Percentiles rank a stretch among this genome's conserved stretches.
These are phyloP conservation scores for Phrynocephalus versicolor DNA, from an alignment of 2,113 vertebrate genomes.

Conservation along the genomic window DNA sequence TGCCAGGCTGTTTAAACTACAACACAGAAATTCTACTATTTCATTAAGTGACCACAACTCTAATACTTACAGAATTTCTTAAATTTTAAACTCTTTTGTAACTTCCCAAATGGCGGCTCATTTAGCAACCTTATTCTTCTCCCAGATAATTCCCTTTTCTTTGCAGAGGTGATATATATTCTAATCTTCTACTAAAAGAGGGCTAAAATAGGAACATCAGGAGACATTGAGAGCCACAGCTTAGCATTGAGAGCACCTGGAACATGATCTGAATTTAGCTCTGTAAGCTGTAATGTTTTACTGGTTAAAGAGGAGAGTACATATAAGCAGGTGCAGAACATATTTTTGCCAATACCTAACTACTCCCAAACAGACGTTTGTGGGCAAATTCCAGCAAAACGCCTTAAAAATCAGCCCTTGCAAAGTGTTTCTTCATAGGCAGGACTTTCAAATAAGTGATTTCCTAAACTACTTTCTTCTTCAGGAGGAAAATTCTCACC, in stretches of 20 bases:
- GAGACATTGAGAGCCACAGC: background rate
- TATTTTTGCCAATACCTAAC: background rate
- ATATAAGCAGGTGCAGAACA: background rate
- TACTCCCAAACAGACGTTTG: background rate
- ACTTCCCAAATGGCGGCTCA: slow-evolving; percentile 31
- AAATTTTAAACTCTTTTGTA: slow-evolving; percentile 2
- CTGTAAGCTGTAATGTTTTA: background rate
- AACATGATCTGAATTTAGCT: background rate
- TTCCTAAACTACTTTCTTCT: no score
- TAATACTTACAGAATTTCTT: slow-evolving; percentile 31
- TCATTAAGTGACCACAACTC: slow-evolving; percentile 31
- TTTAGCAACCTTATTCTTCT: slow-evolving; percentile 14
- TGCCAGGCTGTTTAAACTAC: slow-evolving; percentile 21
- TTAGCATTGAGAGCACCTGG: background rate
- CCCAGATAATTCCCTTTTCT: background rate
- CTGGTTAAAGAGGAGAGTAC: background rate
- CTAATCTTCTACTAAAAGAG: background rate
- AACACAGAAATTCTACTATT: slow-evolving; percentile 20
- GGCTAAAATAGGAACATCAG: background rate
- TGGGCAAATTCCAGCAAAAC: background rate
- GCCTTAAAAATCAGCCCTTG: background rate
- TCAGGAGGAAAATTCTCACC: no score
- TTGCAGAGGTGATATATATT: background rate
- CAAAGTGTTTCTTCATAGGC: background rate
- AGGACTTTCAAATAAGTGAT: background rate